Base-by-base conservation (phyloP, 92 coral and sea anemone species). In the Porites rus region DNA sequence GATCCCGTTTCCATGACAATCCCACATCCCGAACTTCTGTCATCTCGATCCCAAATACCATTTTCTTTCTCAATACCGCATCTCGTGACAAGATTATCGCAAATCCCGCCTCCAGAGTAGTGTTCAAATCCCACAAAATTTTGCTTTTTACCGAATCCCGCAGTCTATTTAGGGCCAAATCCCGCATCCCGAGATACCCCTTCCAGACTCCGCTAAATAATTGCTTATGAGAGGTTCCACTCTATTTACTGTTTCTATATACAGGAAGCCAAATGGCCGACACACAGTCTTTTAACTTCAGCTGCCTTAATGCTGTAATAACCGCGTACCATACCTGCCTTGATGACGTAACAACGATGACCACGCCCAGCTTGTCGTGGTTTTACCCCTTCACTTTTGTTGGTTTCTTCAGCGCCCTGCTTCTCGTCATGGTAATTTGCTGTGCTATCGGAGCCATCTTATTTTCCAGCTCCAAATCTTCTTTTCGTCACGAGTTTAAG, bases 401-500 rank as follows among this genome's bases (percentile, higher is more conserved):
- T 10, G 22, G 7, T 7, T 19, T 46, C 62, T 17, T 60, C 61
- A 25, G 61, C 10, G 11, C 31, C 4, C 19, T 78, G 31, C 58
- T 78, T 51, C 61, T 64, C 31, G 10, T 13, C 46, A 14, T 78
- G 61, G 83, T 43, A 63, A 59, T 21, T 4, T 46, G 72, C 61
- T 64, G 61, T 10, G 43, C 59, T 65, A 56, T 81, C 28, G 69
- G 82, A n/a, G 74, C 72, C 31, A 2, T 92, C 20, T 8, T 88
- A 51, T 38, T 80, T 1, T 68, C 69, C 38, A 46, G 70, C 65
- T 89, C 75, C 64, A 76, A 70, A n/a, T 43, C 90, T 9, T 63
- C 81, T 51, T 22, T 81, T 1, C 87, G 79, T 28, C 85, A 81
- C 51, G 90, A 85, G 76, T 51, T 92, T 53, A 10, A 65, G 10